phyloP scores from a whole-genome alignment of 2,888 invertebrate genomes.

The Sphaerophoria rueppellii region DNA sequence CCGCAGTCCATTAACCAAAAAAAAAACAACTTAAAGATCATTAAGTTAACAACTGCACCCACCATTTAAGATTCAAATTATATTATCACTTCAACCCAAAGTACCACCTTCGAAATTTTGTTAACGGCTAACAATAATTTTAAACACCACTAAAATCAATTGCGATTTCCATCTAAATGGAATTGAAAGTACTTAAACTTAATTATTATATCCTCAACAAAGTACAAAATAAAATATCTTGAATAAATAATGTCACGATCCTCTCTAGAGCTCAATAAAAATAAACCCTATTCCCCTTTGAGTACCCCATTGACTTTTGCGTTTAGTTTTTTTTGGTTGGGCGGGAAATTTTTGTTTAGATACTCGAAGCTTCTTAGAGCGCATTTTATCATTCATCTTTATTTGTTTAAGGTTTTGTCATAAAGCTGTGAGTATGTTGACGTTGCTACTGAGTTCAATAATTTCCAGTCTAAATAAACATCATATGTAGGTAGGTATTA shows the following conservation, averaged over 20 bases:
- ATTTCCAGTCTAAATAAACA: conserved; percentile 35
- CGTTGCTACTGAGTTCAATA: conserved; percentile 27
- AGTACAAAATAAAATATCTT: not conserved
- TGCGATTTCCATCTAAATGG: not conserved
- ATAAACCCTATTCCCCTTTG: not conserved
- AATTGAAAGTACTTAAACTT: conserved; percentile 1
- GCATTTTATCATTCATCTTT: conserved; percentile 28
- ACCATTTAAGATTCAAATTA: not conserved
- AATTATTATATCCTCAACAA: conserved; percentile 1
- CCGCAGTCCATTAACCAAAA: not conserved
- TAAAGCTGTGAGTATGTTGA: conserved; percentile 2
- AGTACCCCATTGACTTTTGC: not conserved
- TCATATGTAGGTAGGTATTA: not conserved
- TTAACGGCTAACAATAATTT: not conserved
- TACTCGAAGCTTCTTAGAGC: not conserved
- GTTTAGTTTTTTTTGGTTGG: conserved; percentile 10
- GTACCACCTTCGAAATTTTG: not conserved
- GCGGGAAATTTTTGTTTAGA: not conserved
- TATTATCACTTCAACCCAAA: not conserved
- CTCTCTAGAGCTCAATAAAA: not conserved
- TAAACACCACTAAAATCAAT: not conserved
- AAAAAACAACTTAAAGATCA: not conserved
- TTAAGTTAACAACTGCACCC: conserved; percentile 3
- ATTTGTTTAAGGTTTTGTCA: conserved; percentile 23
- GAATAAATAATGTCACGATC: conserved; percentile 4